Evolutionary conservation across 2,888 invertebrate species (phyloP).

Genomic region (Aromia moschata): DNA sequence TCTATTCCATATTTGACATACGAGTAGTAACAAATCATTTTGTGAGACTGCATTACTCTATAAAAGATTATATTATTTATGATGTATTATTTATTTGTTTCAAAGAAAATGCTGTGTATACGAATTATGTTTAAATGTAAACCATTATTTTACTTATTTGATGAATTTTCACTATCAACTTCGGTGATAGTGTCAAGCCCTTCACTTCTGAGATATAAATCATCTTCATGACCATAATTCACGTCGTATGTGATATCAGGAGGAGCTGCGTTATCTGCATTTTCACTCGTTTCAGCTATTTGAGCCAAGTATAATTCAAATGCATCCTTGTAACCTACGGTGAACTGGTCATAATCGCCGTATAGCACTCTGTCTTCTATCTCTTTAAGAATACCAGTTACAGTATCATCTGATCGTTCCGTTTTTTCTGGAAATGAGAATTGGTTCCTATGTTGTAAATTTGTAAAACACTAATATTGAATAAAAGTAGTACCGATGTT

Average conservation of each 20-base stretch:
- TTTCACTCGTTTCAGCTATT: conserved; percentile 23
- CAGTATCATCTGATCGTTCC: background rate
- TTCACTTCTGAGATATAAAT: conserved; percentile 28
- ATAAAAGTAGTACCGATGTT: no score
- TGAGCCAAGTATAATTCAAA: conserved; percentile 31
- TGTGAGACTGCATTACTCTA: no score
- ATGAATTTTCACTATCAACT: conserved; percentile 33
- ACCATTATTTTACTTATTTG: no score
- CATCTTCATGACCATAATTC: conserved; percentile 6
- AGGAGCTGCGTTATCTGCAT: background rate
- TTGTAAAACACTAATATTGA: no score
- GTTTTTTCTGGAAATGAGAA: background rate
- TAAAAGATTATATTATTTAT: no score
- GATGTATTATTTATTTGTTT: no score
- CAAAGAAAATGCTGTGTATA: no score
- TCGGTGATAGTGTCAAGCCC: conserved; percentile 37
- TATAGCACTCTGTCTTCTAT: background rate
- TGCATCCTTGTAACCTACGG: conserved; percentile 26
- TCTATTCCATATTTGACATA: no score
- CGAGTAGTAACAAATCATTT: no score
- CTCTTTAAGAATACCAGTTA: background rate
- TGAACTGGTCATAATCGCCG: background rate
- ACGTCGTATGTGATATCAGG: background rate
- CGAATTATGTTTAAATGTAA: no score
- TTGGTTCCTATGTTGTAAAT: no score